A percentile compares a stretch with the other conserved stretches of the same genome.
phyloP scores from a whole-genome alignment of 2,113 vertebrate genomes.

The Oryzias celebensis region DNA sequence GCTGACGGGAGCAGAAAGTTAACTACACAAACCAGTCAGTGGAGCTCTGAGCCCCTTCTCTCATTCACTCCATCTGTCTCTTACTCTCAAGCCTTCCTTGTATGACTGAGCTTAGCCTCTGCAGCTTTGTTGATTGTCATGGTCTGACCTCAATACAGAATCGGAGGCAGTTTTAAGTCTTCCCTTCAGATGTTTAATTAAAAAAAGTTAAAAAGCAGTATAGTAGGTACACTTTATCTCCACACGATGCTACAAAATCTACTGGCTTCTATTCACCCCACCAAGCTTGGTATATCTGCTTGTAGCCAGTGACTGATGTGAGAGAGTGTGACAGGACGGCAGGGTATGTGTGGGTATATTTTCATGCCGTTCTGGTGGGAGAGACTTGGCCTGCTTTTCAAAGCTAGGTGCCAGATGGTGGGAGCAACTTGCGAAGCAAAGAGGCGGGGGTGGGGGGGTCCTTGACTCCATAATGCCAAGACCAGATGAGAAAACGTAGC shows the following conservation, averaged over 20 bases:
- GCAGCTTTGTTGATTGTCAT: slow-evolving; percentile 9
- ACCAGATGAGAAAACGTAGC: slow-evolving; percentile 73
- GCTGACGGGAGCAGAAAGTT: slow-evolving; percentile 68
- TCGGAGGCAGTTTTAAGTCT: slow-evolving; percentile 2
- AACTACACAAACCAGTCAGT: slow-evolving; percentile 65
- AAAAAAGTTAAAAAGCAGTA: slow-evolving; percentile 3
- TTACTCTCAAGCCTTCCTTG: slow-evolving; percentile 15
- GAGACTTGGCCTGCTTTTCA: slow-evolving; percentile 78
- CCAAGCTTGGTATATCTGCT: slow-evolving; percentile 36
- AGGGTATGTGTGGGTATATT: slow-evolving; percentile 66
- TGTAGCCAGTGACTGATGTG: slow-evolving; percentile 55
- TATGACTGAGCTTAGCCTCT: slow-evolving; percentile 25
- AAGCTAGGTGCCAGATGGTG: slow-evolving; percentile 75
- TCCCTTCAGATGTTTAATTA: slow-evolving; percentile 5
- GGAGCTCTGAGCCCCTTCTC: slow-evolving; percentile 42
- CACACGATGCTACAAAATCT: slow-evolving; percentile 21
- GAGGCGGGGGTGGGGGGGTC: slow-evolving; percentile 17
- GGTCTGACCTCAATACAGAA: slow-evolving; percentile 31
- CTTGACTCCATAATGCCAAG: slow-evolving; percentile 69
- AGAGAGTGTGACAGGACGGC: slow-evolving; percentile 60
- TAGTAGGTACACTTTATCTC: not conserved
- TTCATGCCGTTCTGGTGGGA: slow-evolving; percentile 76
- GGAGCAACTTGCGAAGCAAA: slow-evolving; percentile 72
- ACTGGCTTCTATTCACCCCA: slow-evolving; percentile 24
- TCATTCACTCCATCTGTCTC: slow-evolving; percentile 23